These are phyloP conservation scores for Notolabrus celidotus DNA, from an alignment of 2,797 vertebrate species.

Conservation along the genomic window DNA sequence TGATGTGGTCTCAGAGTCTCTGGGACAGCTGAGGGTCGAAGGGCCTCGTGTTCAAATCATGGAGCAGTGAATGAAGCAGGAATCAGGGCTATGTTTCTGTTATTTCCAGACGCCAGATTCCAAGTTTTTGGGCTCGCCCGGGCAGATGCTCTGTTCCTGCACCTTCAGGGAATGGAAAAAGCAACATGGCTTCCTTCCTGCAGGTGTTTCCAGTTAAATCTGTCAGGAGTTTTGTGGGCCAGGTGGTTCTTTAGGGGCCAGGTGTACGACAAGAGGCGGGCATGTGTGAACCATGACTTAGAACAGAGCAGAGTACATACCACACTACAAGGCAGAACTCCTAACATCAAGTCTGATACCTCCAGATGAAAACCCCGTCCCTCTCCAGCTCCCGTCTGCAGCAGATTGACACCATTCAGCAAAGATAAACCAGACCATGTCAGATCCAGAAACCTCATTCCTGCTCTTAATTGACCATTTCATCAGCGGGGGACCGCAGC, in stretches of 20 bases:
- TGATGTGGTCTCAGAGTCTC: background rate
- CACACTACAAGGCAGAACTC: too few relatives aligned
- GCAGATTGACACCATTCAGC: background rate
- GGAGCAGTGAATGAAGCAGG: too few relatives aligned
- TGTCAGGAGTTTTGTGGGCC: background rate
- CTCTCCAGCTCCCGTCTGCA: background rate
- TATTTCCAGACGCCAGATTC: too few relatives aligned
- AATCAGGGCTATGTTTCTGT: too few relatives aligned
- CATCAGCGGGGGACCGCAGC: conserved; percentile 15
- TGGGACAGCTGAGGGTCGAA: background rate
- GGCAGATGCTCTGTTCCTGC: background rate
- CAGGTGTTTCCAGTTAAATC: conserved; percentile 25
- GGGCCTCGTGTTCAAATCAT: too few relatives aligned
- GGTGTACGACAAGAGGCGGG: background rate
- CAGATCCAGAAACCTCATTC: background rate
- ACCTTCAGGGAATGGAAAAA: background rate
- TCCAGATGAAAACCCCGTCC: too few relatives aligned
- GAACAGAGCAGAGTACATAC: too few relatives aligned
- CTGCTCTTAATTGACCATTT: conserved; percentile 62
- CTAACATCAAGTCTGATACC: too few relatives aligned
- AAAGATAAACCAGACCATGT: background rate
- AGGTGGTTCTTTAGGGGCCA: conserved; percentile 14
- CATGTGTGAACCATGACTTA: background rate
- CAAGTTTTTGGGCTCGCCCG: too few relatives aligned
- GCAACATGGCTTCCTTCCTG: conserved; percentile 15